These are phyloP conservation scores for Phocides pigmalion DNA, from an alignment of 1,140 invertebrate genomes.

Conservation along the genomic window DNA sequence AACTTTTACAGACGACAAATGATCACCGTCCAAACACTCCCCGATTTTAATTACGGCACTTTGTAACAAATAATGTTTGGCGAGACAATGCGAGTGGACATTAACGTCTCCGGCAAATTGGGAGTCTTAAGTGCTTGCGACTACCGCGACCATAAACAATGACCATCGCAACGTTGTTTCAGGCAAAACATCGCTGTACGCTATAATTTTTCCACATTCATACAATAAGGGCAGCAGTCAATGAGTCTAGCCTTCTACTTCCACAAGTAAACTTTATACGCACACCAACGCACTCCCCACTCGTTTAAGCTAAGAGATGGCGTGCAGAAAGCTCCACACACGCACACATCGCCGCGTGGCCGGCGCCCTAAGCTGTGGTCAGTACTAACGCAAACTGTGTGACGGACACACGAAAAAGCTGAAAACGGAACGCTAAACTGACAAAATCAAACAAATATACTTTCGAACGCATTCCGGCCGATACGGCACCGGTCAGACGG, in stretches of 20 bases:
- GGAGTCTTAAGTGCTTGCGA: slow-evolving; percentile 69
- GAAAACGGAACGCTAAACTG: slow-evolving; percentile 73
- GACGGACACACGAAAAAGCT: slow-evolving; percentile 82
- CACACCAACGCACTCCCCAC: slow-evolving; percentile 75
- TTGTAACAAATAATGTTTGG: slow-evolving; percentile 67
- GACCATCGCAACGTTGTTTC: slow-evolving; percentile 63
- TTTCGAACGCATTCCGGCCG: slow-evolving; percentile 39
- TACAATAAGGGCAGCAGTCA: slow-evolving; percentile 83
- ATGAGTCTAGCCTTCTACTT: slow-evolving; percentile 81
- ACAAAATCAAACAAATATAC: slow-evolving; percentile 53
- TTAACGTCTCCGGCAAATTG: slow-evolving; percentile 74
- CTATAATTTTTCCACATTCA: slow-evolving; percentile 84
- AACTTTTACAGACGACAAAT: slow-evolving; percentile 19
- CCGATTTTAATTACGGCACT: slow-evolving; percentile 71
- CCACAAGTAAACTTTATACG: slow-evolving; percentile 71
- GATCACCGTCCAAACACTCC: slow-evolving; percentile 38
- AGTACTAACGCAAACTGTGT: slow-evolving; percentile 82
- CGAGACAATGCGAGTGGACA: slow-evolving; percentile 66
- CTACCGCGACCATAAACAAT: slow-evolving; percentile 72
- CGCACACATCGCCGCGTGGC: slow-evolving; percentile 73
- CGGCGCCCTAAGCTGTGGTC: slow-evolving; percentile 82
- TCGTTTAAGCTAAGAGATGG: slow-evolving; percentile 76
- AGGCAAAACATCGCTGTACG: slow-evolving; percentile 76
- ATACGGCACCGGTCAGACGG: slow-evolving; percentile 37
- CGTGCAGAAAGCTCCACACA: slow-evolving; percentile 81